phyloP scores from a whole-genome alignment of 2,888 invertebrate genomes.

The Camponotus fellah region DNA sequence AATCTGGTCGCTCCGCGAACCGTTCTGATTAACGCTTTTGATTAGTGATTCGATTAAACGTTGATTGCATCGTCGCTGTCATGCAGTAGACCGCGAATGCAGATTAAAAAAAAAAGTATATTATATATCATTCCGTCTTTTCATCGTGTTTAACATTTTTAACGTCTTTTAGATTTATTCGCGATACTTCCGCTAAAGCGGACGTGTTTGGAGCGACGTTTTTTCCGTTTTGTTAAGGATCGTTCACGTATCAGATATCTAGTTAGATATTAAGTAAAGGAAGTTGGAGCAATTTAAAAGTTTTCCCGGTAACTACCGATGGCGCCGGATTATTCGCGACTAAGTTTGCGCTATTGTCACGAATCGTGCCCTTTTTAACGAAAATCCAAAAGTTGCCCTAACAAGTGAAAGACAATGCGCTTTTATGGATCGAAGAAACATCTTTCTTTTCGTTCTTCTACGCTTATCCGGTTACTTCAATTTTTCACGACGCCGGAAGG shows the following conservation, averaged over 20 bases:
- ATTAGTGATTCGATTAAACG: conserved; percentile 71
- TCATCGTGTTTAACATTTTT: conserved; percentile 4
- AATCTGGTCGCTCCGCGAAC: conserved; percentile 39
- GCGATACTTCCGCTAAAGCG: conserved; percentile 4
- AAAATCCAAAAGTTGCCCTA: conserved; percentile 31
- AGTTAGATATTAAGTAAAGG: conserved; percentile 50
- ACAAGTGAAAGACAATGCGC: neutral
- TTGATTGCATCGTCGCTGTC: conserved; percentile 63
- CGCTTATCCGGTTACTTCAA: conserved; percentile 29
- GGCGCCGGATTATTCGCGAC: conserved; percentile 12
- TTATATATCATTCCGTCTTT: neutral
- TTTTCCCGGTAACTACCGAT: conserved; percentile 46
- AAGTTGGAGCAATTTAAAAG: conserved; percentile 58
- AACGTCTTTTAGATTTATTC: neutral
- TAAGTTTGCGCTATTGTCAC: conserved; percentile 35
- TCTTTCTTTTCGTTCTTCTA: conserved; percentile 20
- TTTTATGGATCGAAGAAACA: neutral
- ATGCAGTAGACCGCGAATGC: neutral
- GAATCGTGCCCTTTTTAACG: conserved; percentile 26
- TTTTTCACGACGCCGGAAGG: conserved; percentile 20
- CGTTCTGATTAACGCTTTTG: conserved; percentile 65
- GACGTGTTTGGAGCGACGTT: neutral
- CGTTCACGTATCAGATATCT: neutral
- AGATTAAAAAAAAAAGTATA: conserved; percentile 22
- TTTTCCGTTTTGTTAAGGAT: conserved; percentile 5